Conservation (phyloP, 2,888 invertebrate genomes). For the Torymus aiolomorphi region DNA sequence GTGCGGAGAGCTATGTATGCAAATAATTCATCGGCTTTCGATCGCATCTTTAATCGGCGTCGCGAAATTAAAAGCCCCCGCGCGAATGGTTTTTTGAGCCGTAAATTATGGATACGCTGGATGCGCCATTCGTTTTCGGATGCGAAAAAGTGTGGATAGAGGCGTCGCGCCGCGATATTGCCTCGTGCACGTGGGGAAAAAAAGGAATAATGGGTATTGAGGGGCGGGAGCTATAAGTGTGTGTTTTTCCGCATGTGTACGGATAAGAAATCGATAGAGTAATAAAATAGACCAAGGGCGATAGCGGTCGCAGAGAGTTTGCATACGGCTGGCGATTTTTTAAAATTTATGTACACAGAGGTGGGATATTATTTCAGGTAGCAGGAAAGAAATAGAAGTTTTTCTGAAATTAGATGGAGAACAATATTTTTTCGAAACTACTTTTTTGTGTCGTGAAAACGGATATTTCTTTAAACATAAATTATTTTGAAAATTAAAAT, state of each 20-base stretch:
- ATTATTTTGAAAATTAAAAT: too few species aligned
- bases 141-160: slow-evolving; percentile 27
- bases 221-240: too few species aligned
- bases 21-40: slow-evolving; percentile 50
- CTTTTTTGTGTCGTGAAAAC: too few species aligned
- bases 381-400: too few species aligned
- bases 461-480: too few species aligned
- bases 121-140: slow-evolving; percentile 15
- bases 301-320: background rate
- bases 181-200: background rate
- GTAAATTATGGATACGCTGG: slow-evolving; percentile 6
- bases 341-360: too few species aligned
- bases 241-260: background rate
- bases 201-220: slow-evolving; percentile 12
- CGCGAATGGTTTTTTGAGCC: background rate
- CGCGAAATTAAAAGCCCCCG: slow-evolving; percentile 39
- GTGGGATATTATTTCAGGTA: too few species aligned
- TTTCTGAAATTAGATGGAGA: too few species aligned
- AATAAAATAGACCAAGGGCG: slow-evolving; percentile 17
- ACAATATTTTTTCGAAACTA: too few species aligned
- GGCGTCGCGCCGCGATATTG: slow-evolving; percentile 25
- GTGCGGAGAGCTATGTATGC: slow-evolving; percentile 41
- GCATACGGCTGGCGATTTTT: too few species aligned
- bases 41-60: slow-evolving; percentile 44
- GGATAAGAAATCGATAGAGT: slow-evolving; percentile 26